A percentile compares a stretch with the other conserved stretches of the same genome.
Evolutionary conservation across 2,888 invertebrate genomes (phyloP).

Genomic region (Embidobia sp.): DNA sequence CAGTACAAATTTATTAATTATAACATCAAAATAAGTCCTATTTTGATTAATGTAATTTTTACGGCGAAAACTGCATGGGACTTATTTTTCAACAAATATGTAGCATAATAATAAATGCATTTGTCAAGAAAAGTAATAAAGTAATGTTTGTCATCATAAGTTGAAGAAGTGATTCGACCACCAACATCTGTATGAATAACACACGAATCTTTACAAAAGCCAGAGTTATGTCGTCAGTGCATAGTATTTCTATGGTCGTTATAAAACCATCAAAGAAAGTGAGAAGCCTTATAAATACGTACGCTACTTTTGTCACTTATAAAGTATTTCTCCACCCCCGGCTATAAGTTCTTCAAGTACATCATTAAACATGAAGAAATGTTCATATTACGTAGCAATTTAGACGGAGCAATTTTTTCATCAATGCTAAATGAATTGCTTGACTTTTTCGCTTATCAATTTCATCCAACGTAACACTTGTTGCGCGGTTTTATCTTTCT

Average conservation of each 20-base stretch:
- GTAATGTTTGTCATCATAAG: too few relatives aligned
- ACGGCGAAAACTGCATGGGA: too few relatives aligned
- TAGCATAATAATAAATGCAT: too few relatives aligned
- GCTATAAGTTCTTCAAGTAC: constrained; percentile 72
- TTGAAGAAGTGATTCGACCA: too few relatives aligned
- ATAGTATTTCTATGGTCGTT: constrained; percentile 76
- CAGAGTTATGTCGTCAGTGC: constrained; percentile 72
- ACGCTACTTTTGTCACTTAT: constrained; percentile 75
- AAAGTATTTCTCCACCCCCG: constrained; percentile 40
- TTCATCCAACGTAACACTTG: constrained; percentile 50
- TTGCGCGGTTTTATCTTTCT: constrained; percentile 24
- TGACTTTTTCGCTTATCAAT: too few relatives aligned
- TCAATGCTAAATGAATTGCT: constrained; percentile 56
- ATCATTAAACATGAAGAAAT: constrained; percentile 74
- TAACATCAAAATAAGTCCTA: too few relatives aligned
- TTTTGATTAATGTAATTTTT: too few relatives aligned
- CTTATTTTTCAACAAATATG: too few relatives aligned
- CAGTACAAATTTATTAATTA: too few relatives aligned
- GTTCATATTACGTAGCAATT: constrained; percentile 71
- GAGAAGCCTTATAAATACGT: constrained; percentile 74
- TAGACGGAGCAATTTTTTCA: constrained; percentile 54
- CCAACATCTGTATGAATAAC: constrained; percentile 33
- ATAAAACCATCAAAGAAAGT: constrained; percentile 74
- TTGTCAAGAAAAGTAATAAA: too few relatives aligned
- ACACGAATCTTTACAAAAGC: constrained; percentile 73